A percentile compares a stretch with the other conserved stretches of the same genome.
Evolutionary conservation across 2,888 invertebrate species (phyloP).

Genomic region (Caenorhabditis sinica): DNA sequence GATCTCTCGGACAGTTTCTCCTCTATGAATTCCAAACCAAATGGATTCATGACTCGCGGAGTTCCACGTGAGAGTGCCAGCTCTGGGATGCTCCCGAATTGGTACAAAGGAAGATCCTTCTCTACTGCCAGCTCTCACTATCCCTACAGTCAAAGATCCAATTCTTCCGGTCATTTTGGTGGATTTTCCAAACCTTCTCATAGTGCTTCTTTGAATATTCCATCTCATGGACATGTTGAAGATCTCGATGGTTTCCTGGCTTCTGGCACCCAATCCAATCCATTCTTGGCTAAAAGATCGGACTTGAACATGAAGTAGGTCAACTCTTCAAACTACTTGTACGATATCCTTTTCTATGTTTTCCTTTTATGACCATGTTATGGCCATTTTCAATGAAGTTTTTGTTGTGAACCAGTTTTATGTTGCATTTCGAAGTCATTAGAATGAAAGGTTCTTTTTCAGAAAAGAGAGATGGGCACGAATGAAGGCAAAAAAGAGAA

Average conservation of each 20-base stretch:
- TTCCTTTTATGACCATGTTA: conserved; percentile 11
- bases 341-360: not conserved
- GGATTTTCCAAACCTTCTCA: conserved; percentile 25
- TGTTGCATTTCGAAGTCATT: not conserved
- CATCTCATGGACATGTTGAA: conserved; percentile 53
- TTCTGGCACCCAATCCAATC: conserved; percentile 8
- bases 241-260: conserved; percentile 50
- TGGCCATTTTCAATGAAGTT: conserved; percentile 20
- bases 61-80: conserved; percentile 35
- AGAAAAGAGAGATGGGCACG: conserved; percentile 65
- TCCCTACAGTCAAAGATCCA: conserved; percentile 47
- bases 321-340: conserved; percentile 17
- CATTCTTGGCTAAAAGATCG: conserved; percentile 22
- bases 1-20: conserved; percentile 49
- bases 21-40: conserved; percentile 24
- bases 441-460: conserved; percentile 11
- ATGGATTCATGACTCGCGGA: conserved; percentile 24
- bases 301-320: conserved; percentile 57
- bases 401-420: conserved; percentile 1
- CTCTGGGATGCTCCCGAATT: conserved; percentile 45
- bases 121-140: conserved; percentile 62
- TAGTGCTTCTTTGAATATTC: conserved; percentile 47
- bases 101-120: conserved; percentile 61
- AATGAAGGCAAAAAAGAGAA: conserved; percentile 64
- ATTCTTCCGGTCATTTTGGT: conserved; percentile 26